phyloP scores from a whole-genome alignment of 2,888 invertebrate genomes.

The Diploptera punctata region DNA sequence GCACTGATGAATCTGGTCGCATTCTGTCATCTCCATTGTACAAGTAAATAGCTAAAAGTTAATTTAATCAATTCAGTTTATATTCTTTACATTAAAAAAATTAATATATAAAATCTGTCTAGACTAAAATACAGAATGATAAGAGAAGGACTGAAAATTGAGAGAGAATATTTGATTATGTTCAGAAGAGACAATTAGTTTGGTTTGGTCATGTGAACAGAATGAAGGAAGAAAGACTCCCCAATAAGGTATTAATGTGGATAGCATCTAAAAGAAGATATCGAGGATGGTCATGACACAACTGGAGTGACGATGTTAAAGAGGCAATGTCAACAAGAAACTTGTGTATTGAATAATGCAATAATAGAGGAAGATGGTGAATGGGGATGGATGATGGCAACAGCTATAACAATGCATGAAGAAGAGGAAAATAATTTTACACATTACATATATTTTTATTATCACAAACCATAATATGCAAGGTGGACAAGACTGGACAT shows the following conservation, averaged over 20 bases:
- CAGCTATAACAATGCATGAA: no score
- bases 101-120: no score
- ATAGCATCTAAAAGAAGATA: background rate
- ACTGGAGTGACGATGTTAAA: no score
- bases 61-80: no score
- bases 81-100: no score
- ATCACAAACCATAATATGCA: no score
- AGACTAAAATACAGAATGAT: background rate
- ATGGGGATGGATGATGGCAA: no score
- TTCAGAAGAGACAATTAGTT: background rate
- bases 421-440: no score
- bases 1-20: conserved; percentile 53
- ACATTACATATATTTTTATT: no score
- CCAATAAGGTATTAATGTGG: background rate
- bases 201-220: background rate
- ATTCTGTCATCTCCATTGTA: conserved; percentile 62
- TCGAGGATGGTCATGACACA: background rate
- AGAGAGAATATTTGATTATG: background rate
- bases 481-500: no score
- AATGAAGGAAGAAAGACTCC: background rate
- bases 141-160: background rate
- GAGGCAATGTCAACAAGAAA: background rate
- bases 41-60: conserved; percentile 58
- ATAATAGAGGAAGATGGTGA: no score
- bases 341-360: background rate